Conservation (phyloP, 2,113 vertebrate species). For the Odocoileus virginianus region DNA sequence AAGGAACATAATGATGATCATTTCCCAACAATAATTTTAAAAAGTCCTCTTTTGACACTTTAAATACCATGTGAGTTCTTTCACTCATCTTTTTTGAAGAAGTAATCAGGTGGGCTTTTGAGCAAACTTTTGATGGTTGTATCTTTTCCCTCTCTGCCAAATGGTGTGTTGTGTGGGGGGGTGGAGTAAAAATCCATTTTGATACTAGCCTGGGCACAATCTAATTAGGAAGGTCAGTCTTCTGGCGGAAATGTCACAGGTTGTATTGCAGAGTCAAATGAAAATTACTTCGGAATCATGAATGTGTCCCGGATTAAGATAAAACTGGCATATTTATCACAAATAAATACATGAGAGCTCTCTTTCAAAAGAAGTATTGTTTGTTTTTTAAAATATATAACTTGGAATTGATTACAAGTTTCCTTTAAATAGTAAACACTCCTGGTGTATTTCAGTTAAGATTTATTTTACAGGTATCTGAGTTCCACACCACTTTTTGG, state of each 20-base stretch:
- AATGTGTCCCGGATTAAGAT: neutral
- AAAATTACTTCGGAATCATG: neutral
- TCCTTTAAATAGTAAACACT: neutral
- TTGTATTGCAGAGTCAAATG: neutral
- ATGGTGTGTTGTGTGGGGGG: neutral
- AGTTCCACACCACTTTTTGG: neutral
- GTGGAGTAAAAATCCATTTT: neutral
- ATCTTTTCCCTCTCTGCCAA: neutral
- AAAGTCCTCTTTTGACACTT: constrained; percentile 16
- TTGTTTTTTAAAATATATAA: neutral
- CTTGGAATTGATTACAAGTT: neutral
- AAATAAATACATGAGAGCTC: neutral
- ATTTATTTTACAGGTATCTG: neutral
- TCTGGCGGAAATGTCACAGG: neutral
- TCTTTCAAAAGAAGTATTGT: neutral
- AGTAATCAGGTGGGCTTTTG: neutral
- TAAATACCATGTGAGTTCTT: neutral
- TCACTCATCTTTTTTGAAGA: neutral
- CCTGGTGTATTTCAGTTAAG: neutral
- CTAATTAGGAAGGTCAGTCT: neutral
- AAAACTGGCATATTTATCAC: neutral
- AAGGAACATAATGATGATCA: constrained; percentile 12
- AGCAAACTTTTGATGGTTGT: neutral
- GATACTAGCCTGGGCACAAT: neutral
- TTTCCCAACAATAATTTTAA: constrained; percentile 13